Evolutionary conservation across 2,888 invertebrate genomes (phyloP).

Genomic region (Latheticus oryzae): DNA sequence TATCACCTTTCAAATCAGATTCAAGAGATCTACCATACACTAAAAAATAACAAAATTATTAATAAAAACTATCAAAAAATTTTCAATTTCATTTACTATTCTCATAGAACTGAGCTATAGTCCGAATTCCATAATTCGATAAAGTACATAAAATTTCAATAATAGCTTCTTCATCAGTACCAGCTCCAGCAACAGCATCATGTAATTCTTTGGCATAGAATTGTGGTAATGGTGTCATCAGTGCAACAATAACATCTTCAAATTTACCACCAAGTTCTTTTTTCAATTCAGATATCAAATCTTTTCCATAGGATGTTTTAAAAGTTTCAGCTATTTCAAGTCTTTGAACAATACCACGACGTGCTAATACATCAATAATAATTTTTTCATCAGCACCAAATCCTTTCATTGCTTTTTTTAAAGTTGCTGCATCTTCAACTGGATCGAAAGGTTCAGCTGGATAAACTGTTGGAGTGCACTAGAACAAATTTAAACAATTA

Average conservation of each 20-base stretch:
- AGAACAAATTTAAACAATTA: no score
- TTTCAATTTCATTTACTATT: slow-evolving; percentile 70
- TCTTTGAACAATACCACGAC: slow-evolving; percentile 90
- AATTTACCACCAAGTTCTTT: slow-evolving; percentile 91
- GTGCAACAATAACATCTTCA: slow-evolving; percentile 88
- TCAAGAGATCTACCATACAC: slow-evolving; percentile 87
- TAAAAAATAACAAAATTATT: no score
- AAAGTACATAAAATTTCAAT: slow-evolving; percentile 93
- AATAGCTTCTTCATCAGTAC: slow-evolving; percentile 91
- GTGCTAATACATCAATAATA: slow-evolving; percentile 89
- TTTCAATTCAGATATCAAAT: slow-evolving; percentile 82
- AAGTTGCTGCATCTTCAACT: slow-evolving; percentile 83
- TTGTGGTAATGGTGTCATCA: slow-evolving; percentile 90
- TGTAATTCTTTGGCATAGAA: slow-evolving; percentile 92
- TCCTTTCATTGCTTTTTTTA: slow-evolving; percentile 93
- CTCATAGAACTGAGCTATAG: slow-evolving; percentile 86
- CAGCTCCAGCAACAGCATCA: slow-evolving; percentile 86
- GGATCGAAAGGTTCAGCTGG: slow-evolving; percentile 90
- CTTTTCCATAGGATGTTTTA: slow-evolving; percentile 93
- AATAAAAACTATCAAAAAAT: slow-evolving; percentile 25
- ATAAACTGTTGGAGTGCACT: slow-evolving; percentile 91
- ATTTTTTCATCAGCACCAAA: slow-evolving; percentile 93
- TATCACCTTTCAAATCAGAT: slow-evolving; percentile 89
- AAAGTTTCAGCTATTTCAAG: slow-evolving; percentile 90
- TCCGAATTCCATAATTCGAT: slow-evolving; percentile 89